These are phyloP conservation scores for Leucophora obtusa DNA, from an alignment of 2,888 invertebrate genomes.

Conservation along the genomic window DNA sequence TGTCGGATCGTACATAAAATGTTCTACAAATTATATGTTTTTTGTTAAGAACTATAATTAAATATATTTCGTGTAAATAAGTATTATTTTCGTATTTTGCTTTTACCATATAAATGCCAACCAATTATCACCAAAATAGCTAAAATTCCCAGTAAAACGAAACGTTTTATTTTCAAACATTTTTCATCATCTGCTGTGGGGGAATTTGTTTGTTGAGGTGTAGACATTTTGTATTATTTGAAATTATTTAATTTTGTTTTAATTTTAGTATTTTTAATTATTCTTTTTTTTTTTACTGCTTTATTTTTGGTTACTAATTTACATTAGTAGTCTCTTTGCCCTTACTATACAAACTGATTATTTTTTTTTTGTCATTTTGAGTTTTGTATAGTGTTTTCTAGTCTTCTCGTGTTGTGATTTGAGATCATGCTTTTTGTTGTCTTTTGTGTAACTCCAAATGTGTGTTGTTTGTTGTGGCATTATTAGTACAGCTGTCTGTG, in stretches of 20 bases:
- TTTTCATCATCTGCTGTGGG: slow-evolving; percentile 43
- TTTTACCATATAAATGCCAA: slow-evolving; percentile 74
- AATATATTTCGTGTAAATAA: not conserved
- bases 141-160: slow-evolving; percentile 69
- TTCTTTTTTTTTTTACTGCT: not conserved
- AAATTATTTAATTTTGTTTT: not conserved
- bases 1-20: slow-evolving; percentile 64
- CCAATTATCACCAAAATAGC: slow-evolving; percentile 69
- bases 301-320: not conserved
- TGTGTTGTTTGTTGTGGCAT: slow-evolving; percentile 15
- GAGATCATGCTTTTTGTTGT: slow-evolving; percentile 48
- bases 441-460: slow-evolving; percentile 34
- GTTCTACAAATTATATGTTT: slow-evolving; percentile 66
- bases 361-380: not conserved
- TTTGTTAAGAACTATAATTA: not conserved
- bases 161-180: slow-evolving; percentile 68
- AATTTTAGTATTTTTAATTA: not conserved
- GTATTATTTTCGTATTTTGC: not conserved
- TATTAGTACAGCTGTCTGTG: not conserved
- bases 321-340: slow-evolving; percentile 16
- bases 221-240: slow-evolving; percentile 6
- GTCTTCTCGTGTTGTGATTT: slow-evolving; percentile 43
- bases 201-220: not conserved
- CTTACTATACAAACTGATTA: slow-evolving; percentile 21
- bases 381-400: not conserved